Conservation (phyloP, 2,797 vertebrate species). For the Clarias platycephalus region DNA sequence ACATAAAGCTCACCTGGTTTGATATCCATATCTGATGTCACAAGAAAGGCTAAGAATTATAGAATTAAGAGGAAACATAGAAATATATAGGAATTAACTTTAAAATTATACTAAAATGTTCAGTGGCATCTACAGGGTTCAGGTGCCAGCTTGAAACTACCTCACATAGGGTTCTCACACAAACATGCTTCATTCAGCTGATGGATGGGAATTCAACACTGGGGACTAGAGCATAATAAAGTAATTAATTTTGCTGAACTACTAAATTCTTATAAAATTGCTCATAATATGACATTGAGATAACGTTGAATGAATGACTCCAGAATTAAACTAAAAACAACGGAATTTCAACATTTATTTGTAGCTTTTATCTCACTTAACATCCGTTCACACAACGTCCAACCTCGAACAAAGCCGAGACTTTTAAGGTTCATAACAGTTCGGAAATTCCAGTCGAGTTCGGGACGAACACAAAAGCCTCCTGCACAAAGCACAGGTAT, state of each 20-base stretch:
- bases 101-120: background rate
- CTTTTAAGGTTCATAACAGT: too few species aligned
- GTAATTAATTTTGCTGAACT: background rate
- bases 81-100: background rate
- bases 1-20: constrained; percentile 64
- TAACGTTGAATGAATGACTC: too few species aligned
- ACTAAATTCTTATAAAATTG: background rate
- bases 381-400: too few species aligned
- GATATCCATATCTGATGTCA: constrained; percentile 59
- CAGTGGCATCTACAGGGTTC: background rate
- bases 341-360: too few species aligned
- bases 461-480: too few species aligned
- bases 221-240: background rate
- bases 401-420: too few species aligned
- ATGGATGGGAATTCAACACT: background rate
- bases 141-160: background rate
- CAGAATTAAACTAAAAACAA: too few species aligned
- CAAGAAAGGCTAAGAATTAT: constrained; percentile 38
- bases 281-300: too few species aligned
- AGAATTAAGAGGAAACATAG: constrained; percentile 19
- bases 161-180: background rate
- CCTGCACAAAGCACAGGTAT: too few species aligned
- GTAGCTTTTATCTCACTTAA: too few species aligned
- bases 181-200: background rate
- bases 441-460: too few species aligned